Conservation (phyloP, 1,140 invertebrate species). For the Eupeodes corollae region DNA sequence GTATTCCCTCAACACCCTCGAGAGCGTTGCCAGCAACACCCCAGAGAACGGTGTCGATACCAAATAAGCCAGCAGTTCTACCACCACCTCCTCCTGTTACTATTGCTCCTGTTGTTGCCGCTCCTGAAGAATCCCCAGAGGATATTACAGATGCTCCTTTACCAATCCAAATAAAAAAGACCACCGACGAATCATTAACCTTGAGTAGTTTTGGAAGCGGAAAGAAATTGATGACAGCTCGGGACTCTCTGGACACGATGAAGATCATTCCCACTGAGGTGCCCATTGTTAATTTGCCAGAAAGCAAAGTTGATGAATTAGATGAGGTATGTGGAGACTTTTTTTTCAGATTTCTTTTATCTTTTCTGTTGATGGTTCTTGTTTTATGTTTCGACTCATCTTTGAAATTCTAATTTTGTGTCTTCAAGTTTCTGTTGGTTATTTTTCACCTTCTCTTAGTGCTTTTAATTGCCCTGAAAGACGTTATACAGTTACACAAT, state of each 20-base stretch:
- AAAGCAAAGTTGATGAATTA: neutral
- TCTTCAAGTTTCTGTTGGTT: too few species aligned
- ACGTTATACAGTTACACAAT: too few species aligned
- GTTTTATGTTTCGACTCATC: too few species aligned
- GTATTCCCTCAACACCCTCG: conserved; percentile 43
- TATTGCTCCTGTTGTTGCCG: neutral
- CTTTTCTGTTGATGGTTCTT: too few species aligned
- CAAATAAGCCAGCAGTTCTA: conserved; percentile 5
- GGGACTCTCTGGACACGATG: conserved; percentile 25
- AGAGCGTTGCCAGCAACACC: conserved; percentile 13
- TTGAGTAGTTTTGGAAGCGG: conserved; percentile 26
- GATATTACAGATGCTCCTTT: conserved; percentile 10
- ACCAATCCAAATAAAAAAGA: neutral
- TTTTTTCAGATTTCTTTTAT: too few species aligned
- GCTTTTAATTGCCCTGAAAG: too few species aligned
- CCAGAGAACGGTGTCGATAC: conserved; percentile 14
- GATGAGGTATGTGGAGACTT: neutral
- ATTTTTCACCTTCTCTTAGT: too few species aligned
- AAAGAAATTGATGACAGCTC: conserved; percentile 23
- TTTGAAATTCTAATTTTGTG: too few species aligned
- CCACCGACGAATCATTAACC: conserved; percentile 23
- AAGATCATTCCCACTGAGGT: conserved; percentile 28
- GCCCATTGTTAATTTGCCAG: neutral
- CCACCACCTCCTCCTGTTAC: conserved; percentile 7
- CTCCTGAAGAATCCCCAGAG: conserved; percentile 5